Base-by-base conservation (phyloP, 2,113 vertebrate species). In the Lates calcarifer region DNA sequence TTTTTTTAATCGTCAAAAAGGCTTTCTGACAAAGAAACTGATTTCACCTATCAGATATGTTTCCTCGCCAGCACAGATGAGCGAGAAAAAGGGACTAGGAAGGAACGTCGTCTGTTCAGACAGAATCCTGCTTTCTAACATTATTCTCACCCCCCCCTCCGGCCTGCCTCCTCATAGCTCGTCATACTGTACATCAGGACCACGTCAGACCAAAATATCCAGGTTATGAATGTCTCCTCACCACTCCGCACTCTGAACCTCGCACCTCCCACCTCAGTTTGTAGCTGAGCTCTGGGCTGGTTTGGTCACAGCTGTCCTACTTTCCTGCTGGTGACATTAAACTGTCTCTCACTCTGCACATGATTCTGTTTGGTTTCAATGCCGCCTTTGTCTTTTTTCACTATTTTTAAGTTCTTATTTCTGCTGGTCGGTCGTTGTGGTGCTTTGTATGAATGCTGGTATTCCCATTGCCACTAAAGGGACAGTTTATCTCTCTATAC, bases 401-500 rank as follows among this genome's bases (percentile, higher is more conserved):
- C 33, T 45, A 20, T 39, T 60, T 74, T 79, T 4, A n/a, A 9
- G 20, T 79, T 67, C 31, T 83, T 24, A 14, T 63, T 55, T 58
- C n/a, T 72, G 70, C 65, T 71, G 61, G 45, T 39, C 20, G n/a
- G 45, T 88, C 49, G 22, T 57, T 57, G 60, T 77, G 70, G 83
- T 13, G 74, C 83, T 89, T 75, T 66, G 81, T 85, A n/a, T 79
- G 86, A 82, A 79, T 77, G 81, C 86, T 85, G 84, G 77, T 91
- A n/a, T 82, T 71, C 26, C 61, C 60, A 12, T 80, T 31, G 53
- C 67, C 51, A 43, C 47, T 39, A 31, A 43, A 28, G 71, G 71
- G 37, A 66, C 28, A 2, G 28, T 81, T 77, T 39, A 58, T 62
- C 37, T 69, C 51, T 61, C 35, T 35, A 53, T 65, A 53, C 61